Evolutionary conservation across 2,113 vertebrate species (phyloP), one percentile per base, ranked within the genome.

Genomic region (Oncorhynchus masou): DNA sequence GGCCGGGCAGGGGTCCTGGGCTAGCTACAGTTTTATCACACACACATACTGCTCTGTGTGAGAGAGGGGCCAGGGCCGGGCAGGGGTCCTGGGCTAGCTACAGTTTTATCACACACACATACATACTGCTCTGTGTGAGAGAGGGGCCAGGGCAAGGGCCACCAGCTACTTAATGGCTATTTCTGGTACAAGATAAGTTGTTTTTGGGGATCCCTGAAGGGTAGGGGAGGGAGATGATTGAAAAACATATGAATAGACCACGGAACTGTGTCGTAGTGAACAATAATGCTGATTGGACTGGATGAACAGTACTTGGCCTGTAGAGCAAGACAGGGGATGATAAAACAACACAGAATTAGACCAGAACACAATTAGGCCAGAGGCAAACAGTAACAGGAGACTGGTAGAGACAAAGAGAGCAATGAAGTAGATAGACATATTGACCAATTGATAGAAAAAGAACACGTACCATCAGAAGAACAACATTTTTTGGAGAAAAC

Each of bases 361-460:
- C 31, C 31, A n/a, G 25, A 19, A 3, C 1, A 65, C 25, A 81
- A 57, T 6, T 0, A 11, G n/a, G 1, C 1, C 22, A 59, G 9
- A 45, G 20, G 65, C 11, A 73, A 31, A 70, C 3, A 39, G 29
- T 12, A 45, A 70, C 72, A 66, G 22, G n/a, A 25, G 22, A 66
- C 1, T n/a, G 27, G n/a, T 7, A 19, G 3, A 13, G 73, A 68
- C 27, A 60, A 20, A n/a, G 48, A 70, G 27, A 85, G 71, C 69
- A 69, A 54, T 20, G 34, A 20, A 25, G 48, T 20, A 62, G n/a
- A 66, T 34, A 71, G 48, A 80, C 54, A 54, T 27, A 57, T 39
- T 22, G 45, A 27, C 24, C 27, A 12, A 15, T 15, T 12, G 34
- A 11, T 11, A 22, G 34, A 27, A 45, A 34, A 15, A 67, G 24